phyloP scores from a whole-genome alignment of 2,113 vertebrate genomes.

The Prinia subflava region DNA sequence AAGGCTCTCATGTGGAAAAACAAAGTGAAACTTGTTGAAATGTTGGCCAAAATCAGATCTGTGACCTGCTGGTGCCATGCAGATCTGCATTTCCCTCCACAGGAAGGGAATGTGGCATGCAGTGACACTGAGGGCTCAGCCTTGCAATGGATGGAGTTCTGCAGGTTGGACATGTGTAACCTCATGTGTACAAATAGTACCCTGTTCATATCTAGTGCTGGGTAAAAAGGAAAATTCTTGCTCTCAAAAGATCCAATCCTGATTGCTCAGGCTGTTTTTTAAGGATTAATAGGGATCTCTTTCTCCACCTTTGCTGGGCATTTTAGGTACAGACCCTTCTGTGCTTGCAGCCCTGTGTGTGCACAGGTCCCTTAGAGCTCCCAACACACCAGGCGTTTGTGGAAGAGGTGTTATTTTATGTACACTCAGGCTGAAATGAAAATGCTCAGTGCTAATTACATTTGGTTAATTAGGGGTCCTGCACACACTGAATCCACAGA shows the following conservation, averaged over 20 bases:
- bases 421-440: background rate
- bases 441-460: background rate
- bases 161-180: rapidly evolving
- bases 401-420: background rate
- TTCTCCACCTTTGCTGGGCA: background rate
- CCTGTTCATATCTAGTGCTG: background rate
- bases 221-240: background rate
- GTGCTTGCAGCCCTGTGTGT: background rate
- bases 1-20: background rate
- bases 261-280: background rate
- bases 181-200: rapidly evolving
- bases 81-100: background rate
- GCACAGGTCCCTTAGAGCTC: background rate
- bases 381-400: background rate
- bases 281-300: background rate
- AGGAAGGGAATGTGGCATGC: background rate
- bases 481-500: background rate
- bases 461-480: background rate
- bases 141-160: background rate
- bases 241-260: background rate
- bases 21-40: background rate
- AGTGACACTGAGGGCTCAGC: background rate
- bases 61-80: background rate
- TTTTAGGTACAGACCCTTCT: background rate
- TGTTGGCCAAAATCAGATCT: background rate